A percentile compares a stretch with the other conserved stretches of the same genome.
Evolutionary conservation across 2,888 invertebrate genomes (phyloP).

Genomic region (Anagyrus pseudococci): DNA sequence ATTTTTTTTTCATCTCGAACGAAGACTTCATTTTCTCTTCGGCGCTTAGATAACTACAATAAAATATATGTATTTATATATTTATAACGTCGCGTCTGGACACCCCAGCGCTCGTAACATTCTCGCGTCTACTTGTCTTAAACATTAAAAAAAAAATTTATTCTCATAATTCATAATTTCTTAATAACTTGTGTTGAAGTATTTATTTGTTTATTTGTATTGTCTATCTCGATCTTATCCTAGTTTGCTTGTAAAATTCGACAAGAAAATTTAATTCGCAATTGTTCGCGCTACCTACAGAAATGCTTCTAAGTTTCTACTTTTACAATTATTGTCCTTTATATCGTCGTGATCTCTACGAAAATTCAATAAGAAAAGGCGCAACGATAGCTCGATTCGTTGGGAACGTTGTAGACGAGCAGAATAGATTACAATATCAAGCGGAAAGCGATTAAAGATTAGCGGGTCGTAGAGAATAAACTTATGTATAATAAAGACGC

Average conservation of each 20-base stretch:
- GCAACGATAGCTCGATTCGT: slow-evolving; percentile 12
- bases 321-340: too few relatives aligned
- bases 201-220: too few relatives aligned
- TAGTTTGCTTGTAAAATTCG: background rate
- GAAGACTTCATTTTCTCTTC: too few relatives aligned
- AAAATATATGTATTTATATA: slow-evolving; percentile 12
- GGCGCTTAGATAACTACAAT: too few relatives aligned
- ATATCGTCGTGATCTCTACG: too few relatives aligned
- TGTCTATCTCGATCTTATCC: background rate
- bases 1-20: background rate
- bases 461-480: background rate
- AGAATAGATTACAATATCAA: slow-evolving; percentile 12
- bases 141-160: background rate
- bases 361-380: background rate
- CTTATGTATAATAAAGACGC: slow-evolving; percentile 6
- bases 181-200: background rate
- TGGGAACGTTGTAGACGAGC: background rate
- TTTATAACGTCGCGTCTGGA: slow-evolving; percentile 5
- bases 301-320: too few relatives aligned
- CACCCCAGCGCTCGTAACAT: background rate
- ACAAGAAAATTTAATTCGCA: background rate
- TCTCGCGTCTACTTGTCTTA: slow-evolving; percentile 8
- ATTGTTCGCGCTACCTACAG: too few relatives aligned
- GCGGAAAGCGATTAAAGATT: slow-evolving; percentile 10
- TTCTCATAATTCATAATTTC: background rate